Base-by-base conservation (phyloP, 2,888 invertebrate genomes). In the Troides oblongomaculatus region DNA sequence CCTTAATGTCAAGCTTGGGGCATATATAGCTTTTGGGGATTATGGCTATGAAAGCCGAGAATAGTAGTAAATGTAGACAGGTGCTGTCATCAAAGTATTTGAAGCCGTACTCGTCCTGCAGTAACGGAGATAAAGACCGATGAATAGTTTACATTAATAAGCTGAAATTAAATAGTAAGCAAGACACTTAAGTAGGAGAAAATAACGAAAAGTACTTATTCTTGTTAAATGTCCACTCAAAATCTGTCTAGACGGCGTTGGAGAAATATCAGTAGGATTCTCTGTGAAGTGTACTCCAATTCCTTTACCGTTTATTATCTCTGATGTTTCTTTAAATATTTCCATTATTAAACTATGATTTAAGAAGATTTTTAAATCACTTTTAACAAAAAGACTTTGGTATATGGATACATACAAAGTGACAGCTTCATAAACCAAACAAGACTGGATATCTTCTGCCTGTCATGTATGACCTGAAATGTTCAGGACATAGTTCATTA, bases 261-360 rank as follows among this genome's bases (percentile, higher is more conserved):
- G 25, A 21, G 57, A 58, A 58, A 58, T 58, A 58, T 58, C 57
- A 58, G 23, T 58, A 23, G 57, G 57, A 58, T 58, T 58, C 23
- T 58, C 57, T 23, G 57, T n/a, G 57, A 58, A 58, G 23, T 14
- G 57, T 58, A 58, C 57, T 53, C 8, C 18, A 53, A 53, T 53
- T n/a, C 14, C 14, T 53, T 53, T 53, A 18, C 53, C 53, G 53
- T 53, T 53, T 53, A 53, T 53, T 53, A 53, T n/a, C n/a, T 53
- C n/a, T 18, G 18, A 53, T 53, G 6, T 7, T 53, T 53, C 18
- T 53, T 53, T 53, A 6, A 53, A 53, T 18, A n/a, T 53, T 53
- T n/a, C 7, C 14, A 7, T 18, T 53, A 7, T 7, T n/a, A 12
- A n/a, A 53, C n/a, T n/a, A 53, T 53, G 53, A 53, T 14, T 46